Evolutionary conservation across 2,797 vertebrate genomes (phyloP).

Genomic region (Hoplostethus mediterraneus): DNA sequence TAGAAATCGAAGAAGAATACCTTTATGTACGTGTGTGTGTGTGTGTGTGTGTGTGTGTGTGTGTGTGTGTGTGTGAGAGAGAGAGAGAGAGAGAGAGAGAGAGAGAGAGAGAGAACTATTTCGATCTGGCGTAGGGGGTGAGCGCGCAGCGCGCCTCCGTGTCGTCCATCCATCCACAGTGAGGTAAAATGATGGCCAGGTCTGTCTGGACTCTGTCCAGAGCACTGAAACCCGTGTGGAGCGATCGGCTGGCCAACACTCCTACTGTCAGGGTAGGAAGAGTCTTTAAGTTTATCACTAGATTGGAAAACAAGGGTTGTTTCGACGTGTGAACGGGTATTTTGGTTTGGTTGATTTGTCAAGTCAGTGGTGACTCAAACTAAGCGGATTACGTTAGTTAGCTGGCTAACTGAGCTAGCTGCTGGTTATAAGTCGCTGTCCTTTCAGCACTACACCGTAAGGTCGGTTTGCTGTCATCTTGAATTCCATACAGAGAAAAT

Average conservation of each 20-base stretch:
- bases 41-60: background rate
- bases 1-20: no score
- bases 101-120: background rate
- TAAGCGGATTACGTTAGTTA: slow-evolving; percentile 43
- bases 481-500: background rate
- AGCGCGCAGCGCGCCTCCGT: slow-evolving; percentile 48
- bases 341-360: background rate
- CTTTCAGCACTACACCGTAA: slow-evolving; percentile 53
- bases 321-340: background rate
- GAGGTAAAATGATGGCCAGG: slow-evolving; percentile 61
- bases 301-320: background rate
- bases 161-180: background rate
- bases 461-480: background rate
- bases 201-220: slow-evolving; percentile 50
- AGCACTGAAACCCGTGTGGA: slow-evolving; percentile 48
- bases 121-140: background rate
- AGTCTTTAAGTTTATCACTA: background rate
- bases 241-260: slow-evolving; percentile 26
- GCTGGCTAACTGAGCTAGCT: slow-evolving; percentile 25
- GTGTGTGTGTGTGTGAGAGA: background rate
- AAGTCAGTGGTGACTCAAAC: background rate
- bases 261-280: slow-evolving; percentile 44
- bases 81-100: background rate
- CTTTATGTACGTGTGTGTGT: background rate
- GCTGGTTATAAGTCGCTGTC: slow-evolving; percentile 43